These are phyloP conservation scores for Laticauda colubrina DNA, from an alignment of 2,113 vertebrate genomes.

Conservation along the genomic window DNA sequence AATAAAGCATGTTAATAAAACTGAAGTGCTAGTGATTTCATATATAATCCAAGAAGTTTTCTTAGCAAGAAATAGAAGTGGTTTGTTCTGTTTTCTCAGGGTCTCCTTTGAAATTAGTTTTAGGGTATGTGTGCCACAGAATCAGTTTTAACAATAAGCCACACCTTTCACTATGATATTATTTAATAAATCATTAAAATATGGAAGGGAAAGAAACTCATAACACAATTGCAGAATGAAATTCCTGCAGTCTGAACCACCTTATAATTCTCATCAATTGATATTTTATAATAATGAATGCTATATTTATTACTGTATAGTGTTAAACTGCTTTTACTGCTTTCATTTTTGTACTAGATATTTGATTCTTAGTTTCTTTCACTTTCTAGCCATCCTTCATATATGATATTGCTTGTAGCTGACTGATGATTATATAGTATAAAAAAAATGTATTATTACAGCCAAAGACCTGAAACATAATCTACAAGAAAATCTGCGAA, in stretches of 20 bases:
- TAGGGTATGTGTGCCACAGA: too few relatives aligned
- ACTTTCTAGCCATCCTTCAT: neutral
- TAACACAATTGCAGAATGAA: neutral
- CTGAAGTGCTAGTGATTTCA: neutral
- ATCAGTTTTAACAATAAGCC: neutral
- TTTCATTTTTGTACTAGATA: neutral
- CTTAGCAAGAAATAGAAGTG: neutral
- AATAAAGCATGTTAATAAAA: neutral
- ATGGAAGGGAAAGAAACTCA: neutral
- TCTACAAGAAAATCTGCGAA: too few relatives aligned
- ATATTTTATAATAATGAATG: slow-evolving; percentile 11
- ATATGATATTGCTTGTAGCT: neutral
- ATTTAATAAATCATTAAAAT: neutral
- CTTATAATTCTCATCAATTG: slow-evolving; percentile 7
- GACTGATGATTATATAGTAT: neutral
- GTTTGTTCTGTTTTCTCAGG: neutral
- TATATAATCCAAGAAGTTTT: neutral
- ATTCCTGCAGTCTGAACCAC: neutral
- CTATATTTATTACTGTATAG: neutral
- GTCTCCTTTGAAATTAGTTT: neutral
- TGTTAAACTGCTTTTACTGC: slow-evolving; percentile 9
- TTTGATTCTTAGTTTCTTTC: neutral
- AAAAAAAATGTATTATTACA: too few relatives aligned
- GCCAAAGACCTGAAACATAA: too few relatives aligned
- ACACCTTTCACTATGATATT: neutral